These are phyloP conservation scores for Drosophila carrolli DNA, from an alignment of 1,140 invertebrate species.

Conservation along the genomic window DNA sequence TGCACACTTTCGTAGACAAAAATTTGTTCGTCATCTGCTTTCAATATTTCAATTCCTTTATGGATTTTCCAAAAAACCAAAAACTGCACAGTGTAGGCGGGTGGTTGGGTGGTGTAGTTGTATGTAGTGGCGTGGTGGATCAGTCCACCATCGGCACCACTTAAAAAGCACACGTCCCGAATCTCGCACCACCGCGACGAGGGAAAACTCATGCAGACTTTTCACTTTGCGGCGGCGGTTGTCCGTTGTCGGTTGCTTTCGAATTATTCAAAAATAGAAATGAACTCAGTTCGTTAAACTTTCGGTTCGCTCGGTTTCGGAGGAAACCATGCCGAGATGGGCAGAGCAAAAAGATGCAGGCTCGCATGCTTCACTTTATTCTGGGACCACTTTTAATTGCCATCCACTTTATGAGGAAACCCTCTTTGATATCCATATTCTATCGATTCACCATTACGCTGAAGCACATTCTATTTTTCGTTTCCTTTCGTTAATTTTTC, in stretches of 20 bases:
- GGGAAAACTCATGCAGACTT: constrained; percentile 73
- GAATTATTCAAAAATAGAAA: constrained; percentile 84
- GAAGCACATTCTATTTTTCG: constrained; percentile 28
- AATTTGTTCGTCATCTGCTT: constrained; percentile 49
- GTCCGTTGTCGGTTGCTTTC: constrained; percentile 55
- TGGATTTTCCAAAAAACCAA: constrained; percentile 51
- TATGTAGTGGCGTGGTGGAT: constrained; percentile 37
- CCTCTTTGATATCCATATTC: constrained; percentile 35
- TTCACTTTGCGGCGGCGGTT: constrained; percentile 60
- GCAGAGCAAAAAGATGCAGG: constrained; percentile 26
- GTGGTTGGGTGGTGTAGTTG: constrained; percentile 10
- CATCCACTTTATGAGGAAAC: constrained; percentile 37
- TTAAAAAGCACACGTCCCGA: constrained; percentile 61
- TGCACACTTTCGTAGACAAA: constrained; percentile 23
- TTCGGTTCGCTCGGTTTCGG: constrained; percentile 51
- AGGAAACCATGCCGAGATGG: constrained; percentile 62
- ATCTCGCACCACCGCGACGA: constrained; percentile 38
- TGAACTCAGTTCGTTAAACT: constrained; percentile 85
- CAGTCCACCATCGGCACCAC: constrained; percentile 46
- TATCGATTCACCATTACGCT: constrained; percentile 31
- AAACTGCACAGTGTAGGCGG: constrained; percentile 78
- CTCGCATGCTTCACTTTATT: constrained; percentile 45
- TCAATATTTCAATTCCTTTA: constrained; percentile 51
- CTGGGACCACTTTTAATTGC: constrained; percentile 55
- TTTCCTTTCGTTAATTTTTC: constrained; percentile 15